Base-by-base conservation (phyloP, 2,113 vertebrate species). In the Serranochromis macrocephalus region DNA sequence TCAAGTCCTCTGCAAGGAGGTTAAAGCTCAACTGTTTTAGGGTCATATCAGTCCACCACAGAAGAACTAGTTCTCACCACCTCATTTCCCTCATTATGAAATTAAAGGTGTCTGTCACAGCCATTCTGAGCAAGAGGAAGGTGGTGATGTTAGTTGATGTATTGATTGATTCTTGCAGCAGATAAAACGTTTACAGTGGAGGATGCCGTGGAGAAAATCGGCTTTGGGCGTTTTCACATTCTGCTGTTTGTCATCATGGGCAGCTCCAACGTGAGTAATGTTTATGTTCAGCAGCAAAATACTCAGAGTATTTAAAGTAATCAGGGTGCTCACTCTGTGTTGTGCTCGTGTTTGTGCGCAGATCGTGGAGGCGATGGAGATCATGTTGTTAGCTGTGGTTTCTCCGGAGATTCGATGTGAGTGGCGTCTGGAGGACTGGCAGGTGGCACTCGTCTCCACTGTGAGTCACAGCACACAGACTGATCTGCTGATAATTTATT, bases 351-450 rank as follows among this genome's bases (percentile, higher is more conserved):
- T 12, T 10, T 75, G 38, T 80, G 10, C 17, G 1, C 63, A 99
- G 98, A 97, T 99, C 4, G 96, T 95, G 0, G 98, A 99, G 93
- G 98, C 99, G 7, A 99, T 99, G 98, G 99, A 99, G 96, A 98
- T 99, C 95, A 99, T 99, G 98, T 88, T 99, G 10, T 93, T 99
- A 54, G 97, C 98, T 0, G 97, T 99, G 1, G 97, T 98, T 49
- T 97, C 98, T 53, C 98, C 98, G 2, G 96, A 97, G 91, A 98
- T 97, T 19, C 93, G 96, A 3, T 99, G 99, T 0, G 98, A 99
- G 89, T 99, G 98, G 99, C 97, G 80, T 42, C 97, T 99, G 85
- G 91, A 97, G 7, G 97, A 98, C 81, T 99, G 98, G 98, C 97
- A 99, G 94, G 98, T 99, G 87, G 99, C 98, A 0, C 94, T 99